These are phyloP conservation scores for Anagyrus pseudococci DNA, from an alignment of 2,888 invertebrate genomes.

Conservation along the genomic window DNA sequence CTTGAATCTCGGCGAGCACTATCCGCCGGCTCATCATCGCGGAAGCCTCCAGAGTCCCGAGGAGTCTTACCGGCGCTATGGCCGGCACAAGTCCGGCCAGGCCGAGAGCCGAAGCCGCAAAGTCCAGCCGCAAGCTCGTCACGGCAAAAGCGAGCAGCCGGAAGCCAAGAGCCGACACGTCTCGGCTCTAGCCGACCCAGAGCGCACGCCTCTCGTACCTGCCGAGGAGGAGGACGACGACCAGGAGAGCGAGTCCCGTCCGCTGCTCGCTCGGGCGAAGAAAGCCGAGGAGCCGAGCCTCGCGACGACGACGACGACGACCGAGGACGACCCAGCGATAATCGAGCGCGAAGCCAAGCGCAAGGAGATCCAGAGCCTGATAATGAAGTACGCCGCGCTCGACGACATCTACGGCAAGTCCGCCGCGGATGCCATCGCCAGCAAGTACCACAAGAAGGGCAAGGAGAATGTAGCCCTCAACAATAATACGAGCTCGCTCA, in stretches of 20 bases:
- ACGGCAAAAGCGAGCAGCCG: conserved; percentile 70
- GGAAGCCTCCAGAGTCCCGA: conserved; percentile 62
- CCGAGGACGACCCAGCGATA: conserved; percentile 67
- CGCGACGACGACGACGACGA: conserved; percentile 43
- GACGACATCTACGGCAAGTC: conserved; percentile 70
- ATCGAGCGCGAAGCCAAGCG: conserved; percentile 80
- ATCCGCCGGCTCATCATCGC: neutral
- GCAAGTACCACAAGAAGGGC: conserved; percentile 54
- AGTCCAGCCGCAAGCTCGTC: conserved; percentile 67
- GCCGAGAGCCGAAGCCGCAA: conserved; percentile 49
- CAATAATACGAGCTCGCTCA: neutral
- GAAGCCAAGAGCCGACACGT: conserved; percentile 61
- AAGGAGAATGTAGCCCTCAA: conserved; percentile 36
- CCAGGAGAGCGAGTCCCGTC: conserved; percentile 46
- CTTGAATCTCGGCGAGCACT: neutral
- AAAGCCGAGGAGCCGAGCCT: conserved; percentile 54
- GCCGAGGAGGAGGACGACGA: conserved; percentile 7
- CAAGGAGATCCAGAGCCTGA: conserved; percentile 83
- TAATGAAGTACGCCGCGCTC: conserved; percentile 82
- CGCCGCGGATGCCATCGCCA: conserved; percentile 57
- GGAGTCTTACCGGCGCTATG: conserved; percentile 49
- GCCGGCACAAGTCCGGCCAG: conserved; percentile 63
- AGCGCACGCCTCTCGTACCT: conserved; percentile 56
- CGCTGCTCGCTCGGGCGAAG: conserved; percentile 52
- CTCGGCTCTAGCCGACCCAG: conserved; percentile 54